Evolutionary conservation across 2,888 invertebrate species (phyloP).

Genomic region (Chromoteleia sp.): DNA sequence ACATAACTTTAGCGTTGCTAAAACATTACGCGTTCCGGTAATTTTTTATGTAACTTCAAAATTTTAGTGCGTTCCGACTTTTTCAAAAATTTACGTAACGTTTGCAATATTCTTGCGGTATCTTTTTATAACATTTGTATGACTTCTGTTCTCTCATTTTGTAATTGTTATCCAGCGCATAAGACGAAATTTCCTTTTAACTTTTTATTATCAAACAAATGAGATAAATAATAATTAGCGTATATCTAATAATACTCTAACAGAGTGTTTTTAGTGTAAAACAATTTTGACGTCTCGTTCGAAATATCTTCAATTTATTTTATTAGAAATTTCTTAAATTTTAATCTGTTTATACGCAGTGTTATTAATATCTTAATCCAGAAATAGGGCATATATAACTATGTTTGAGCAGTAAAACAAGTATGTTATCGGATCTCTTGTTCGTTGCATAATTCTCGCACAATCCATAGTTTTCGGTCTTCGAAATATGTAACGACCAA

Average conservation of each 20-base stretch:
- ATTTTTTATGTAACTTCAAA: conserved; percentile 3
- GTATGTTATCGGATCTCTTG: conserved; percentile 75
- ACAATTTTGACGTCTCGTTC: too few relatives aligned
- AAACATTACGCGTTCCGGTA: background rate
- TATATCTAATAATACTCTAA: too few relatives aligned
- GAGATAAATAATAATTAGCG: too few relatives aligned
- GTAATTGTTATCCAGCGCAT: too few relatives aligned
- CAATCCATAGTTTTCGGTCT: conserved; percentile 18
- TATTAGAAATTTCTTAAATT: background rate
- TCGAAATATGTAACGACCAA: conserved; percentile 21
- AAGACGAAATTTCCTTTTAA: too few relatives aligned
- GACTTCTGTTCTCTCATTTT: background rate
- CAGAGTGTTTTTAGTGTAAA: too few relatives aligned
- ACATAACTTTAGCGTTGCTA: background rate
- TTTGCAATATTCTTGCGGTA: too few relatives aligned
- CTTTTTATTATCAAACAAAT: too few relatives aligned
- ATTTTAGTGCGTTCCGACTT: background rate
- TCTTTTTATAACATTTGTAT: background rate
- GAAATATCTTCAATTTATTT: background rate
- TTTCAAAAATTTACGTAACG: conserved; percentile 9
- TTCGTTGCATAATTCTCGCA: conserved; percentile 11
- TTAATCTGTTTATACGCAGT: background rate
- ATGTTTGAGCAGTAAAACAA: conserved; percentile 7
- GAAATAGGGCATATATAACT: background rate
- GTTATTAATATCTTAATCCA: background rate